Percentiles rank a stretch among this genome's conserved stretches.
Conservation (phyloP, 2,888 invertebrate species). For the Hirtodrosophila histrioides region DNA sequence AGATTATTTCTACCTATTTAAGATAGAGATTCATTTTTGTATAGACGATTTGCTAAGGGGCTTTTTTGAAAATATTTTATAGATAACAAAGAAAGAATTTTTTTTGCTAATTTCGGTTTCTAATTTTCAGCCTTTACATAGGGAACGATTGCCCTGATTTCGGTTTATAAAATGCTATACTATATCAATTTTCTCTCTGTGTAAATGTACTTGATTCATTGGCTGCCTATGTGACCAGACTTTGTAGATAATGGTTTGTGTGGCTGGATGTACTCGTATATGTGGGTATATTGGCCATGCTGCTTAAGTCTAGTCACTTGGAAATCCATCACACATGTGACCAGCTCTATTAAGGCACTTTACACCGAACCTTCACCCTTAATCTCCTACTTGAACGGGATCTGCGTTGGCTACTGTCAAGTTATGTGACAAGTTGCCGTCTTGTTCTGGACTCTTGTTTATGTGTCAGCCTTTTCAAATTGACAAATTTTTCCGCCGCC, state of each 20-base stretch:
- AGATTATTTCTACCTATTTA: too few species aligned
- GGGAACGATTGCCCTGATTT: too few species aligned
- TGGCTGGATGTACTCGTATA: constrained; percentile 1
- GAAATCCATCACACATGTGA: constrained; percentile 36
- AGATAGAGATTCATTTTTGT: too few species aligned
- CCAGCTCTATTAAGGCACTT: background rate
- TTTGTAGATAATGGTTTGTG: constrained; percentile 31
- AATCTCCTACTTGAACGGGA: background rate
- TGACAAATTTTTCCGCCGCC: constrained; percentile 29
- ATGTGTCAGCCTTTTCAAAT: constrained; percentile 34
- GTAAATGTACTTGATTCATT: constrained; percentile 26
- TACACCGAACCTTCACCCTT: too few species aligned
- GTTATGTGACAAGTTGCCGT: constrained; percentile 23
- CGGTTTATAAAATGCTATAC: too few species aligned
- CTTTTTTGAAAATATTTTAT: too few species aligned
- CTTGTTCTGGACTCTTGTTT: constrained; percentile 17
- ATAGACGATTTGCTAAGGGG: too few species aligned
- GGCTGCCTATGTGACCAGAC: constrained; percentile 16
- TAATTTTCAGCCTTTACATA: too few species aligned
- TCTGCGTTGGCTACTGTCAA: constrained; percentile 29
- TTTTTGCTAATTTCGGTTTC: too few species aligned
- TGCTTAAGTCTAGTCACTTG: constrained; percentile 32
- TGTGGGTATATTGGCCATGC: constrained; percentile 14
- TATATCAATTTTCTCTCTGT: constrained; percentile 22
- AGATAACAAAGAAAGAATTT: too few species aligned